phyloP scores from a whole-genome alignment of 2,113 vertebrate species.

The Narcine bancroftii region DNA sequence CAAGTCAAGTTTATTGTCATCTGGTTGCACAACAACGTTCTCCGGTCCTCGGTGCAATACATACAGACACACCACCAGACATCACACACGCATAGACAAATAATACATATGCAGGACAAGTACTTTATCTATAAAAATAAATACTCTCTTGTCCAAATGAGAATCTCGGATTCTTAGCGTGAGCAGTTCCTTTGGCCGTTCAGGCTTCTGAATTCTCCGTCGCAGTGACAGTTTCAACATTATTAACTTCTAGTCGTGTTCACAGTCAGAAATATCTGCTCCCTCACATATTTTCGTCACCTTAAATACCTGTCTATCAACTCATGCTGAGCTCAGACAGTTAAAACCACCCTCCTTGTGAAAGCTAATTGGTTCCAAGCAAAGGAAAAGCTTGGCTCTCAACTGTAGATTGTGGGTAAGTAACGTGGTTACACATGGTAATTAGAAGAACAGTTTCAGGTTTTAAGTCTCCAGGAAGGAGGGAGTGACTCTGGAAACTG shows the following conservation, averaged over 20 bases:
- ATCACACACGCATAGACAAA: too few species aligned
- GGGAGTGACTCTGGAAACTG: neutral
- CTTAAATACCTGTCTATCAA: neutral
- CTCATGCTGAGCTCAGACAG: neutral
- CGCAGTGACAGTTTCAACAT: neutral
- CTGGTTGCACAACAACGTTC: too few species aligned
- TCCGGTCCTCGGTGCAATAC: too few species aligned
- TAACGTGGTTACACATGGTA: neutral
- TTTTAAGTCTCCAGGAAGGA: neutral
- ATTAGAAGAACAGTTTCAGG: neutral
- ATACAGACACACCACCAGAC: too few species aligned
- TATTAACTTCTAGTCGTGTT: neutral
- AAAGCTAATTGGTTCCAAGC: too few species aligned
- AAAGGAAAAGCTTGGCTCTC: neutral
- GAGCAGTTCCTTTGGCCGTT: too few species aligned
- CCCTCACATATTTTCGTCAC: neutral
- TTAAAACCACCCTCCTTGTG: too few species aligned
- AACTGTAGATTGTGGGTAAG: neutral
- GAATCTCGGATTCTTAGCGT: too few species aligned
- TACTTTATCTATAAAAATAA: too few species aligned
- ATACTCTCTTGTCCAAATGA: too few species aligned
- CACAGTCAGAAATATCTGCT: neutral
- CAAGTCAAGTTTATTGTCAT: too few species aligned
- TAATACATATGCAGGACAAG: too few species aligned
- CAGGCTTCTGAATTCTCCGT: neutral